These are phyloP conservation scores for Uromys caudimaculatus DNA, from an alignment of 2,797 vertebrate genomes.

Conservation along the genomic window DNA sequence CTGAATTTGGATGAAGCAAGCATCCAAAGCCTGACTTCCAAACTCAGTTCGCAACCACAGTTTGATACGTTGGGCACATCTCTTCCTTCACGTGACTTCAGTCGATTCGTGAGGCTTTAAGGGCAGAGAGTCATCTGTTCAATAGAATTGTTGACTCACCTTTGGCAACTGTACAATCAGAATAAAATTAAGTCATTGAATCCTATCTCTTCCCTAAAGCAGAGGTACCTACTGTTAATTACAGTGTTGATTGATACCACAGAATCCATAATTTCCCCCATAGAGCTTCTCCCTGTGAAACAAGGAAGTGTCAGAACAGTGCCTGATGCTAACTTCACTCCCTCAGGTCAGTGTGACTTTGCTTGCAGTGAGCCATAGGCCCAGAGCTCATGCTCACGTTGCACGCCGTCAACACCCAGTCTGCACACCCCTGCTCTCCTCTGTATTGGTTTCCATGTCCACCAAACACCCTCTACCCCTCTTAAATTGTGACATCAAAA, in stretches of 20 bases:
- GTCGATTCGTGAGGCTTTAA: neutral
- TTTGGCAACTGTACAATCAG: neutral
- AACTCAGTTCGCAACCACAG: neutral
- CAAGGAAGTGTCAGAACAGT: neutral
- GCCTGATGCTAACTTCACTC: neutral
- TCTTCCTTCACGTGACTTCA: neutral
- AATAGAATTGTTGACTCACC: neutral
- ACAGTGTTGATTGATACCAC: fast-evolving
- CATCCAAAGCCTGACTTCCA: neutral
- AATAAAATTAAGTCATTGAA: neutral
- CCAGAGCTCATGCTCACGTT: neutral
- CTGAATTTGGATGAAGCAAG: neutral
- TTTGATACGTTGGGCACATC: neutral
- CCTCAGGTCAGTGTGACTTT: fast-evolving
- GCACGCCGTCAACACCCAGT: neutral
- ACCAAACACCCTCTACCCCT: neutral
- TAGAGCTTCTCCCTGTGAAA: neutral
- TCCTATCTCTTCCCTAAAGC: neutral
- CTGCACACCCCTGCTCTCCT: neutral
- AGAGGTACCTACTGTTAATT: neutral
- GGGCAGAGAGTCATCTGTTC: neutral
- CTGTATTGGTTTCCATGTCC: fast-evolving
- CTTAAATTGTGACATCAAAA: neutral
- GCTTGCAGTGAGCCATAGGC: neutral
- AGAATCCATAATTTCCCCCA: neutral